Evolutionary conservation across 2,888 invertebrate genomes (phyloP).

Genomic region (Penaeus monodon): DNA sequence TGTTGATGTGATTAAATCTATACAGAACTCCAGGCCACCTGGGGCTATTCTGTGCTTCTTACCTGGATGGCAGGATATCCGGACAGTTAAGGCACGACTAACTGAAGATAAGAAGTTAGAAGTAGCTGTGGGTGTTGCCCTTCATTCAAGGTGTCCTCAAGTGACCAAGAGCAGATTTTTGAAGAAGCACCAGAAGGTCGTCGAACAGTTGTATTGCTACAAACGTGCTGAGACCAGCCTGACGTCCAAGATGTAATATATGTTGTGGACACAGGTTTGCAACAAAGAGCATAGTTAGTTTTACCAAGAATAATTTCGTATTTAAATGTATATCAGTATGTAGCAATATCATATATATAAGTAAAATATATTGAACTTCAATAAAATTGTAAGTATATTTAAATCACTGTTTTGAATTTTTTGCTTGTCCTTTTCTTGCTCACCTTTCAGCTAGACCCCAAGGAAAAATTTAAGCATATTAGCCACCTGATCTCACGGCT

Average conservation of each 20-base stretch:
- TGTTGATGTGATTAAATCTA: constrained; percentile 74
- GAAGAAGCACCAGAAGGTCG: constrained; percentile 71
- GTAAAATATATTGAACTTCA: too few relatives aligned
- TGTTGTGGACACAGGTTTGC: constrained; percentile 78
- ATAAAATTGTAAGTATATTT: too few relatives aligned
- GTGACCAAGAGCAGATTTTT: constrained; percentile 77
- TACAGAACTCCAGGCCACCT: constrained; percentile 74
- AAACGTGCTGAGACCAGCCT: constrained; percentile 82
- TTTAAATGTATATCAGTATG: too few relatives aligned
- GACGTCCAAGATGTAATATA: constrained; percentile 81
- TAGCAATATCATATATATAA: too few relatives aligned
- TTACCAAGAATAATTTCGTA: background rate
- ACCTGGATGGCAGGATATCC: constrained; percentile 83
- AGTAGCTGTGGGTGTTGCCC: constrained; percentile 68
- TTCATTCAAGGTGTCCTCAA: constrained; percentile 77
- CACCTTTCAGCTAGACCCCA: constrained; percentile 67
- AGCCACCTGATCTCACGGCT: constrained; percentile 77
- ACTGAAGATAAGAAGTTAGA: background rate
- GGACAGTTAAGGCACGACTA: constrained; percentile 66
- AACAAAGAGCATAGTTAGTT: constrained; percentile 74
- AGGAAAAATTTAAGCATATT: constrained; percentile 71
- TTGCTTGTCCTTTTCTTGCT: constrained; percentile 64
- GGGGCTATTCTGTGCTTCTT: constrained; percentile 82
- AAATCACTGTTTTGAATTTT: too few relatives aligned
- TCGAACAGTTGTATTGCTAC: constrained; percentile 81